Conservation (phyloP, 2,888 invertebrate genomes). For the Iselma pallidipennis region DNA sequence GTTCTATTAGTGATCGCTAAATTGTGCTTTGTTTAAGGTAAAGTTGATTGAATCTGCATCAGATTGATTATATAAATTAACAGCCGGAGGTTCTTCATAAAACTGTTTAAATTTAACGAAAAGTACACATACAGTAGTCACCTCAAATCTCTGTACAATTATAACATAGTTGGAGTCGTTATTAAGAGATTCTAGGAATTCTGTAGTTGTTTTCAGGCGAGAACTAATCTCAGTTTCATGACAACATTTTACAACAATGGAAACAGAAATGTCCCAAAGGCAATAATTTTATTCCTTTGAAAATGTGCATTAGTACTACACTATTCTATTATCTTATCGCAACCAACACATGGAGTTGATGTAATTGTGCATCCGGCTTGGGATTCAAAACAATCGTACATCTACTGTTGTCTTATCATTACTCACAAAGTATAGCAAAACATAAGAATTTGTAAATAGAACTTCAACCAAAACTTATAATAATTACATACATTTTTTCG, state of each 20-base stretch:
- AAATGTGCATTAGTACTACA: neutral
- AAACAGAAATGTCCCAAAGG: slow-evolving; percentile 1
- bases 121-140: neutral
- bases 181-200: neutral
- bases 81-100: neutral
- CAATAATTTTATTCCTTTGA: slow-evolving; percentile 1
- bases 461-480: too few relatives aligned
- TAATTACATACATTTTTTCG: too few relatives aligned
- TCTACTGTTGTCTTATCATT: neutral
- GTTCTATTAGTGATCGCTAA: neutral
- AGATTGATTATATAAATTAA: neutral
- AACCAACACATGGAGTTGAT: neutral
- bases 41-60: neutral
- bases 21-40: neutral
- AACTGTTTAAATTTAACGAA: neutral
- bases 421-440: too few relatives aligned
- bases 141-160: neutral
- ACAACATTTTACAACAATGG: neutral
- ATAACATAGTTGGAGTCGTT: neutral
- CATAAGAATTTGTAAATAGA: neutral
- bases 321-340: neutral
- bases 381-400: neutral
- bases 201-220: neutral
- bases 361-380: neutral
- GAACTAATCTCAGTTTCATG: neutral